Evolutionary conservation across 2,113 vertebrate genomes (phyloP).

Genomic region (Alosa alosa): DNA sequence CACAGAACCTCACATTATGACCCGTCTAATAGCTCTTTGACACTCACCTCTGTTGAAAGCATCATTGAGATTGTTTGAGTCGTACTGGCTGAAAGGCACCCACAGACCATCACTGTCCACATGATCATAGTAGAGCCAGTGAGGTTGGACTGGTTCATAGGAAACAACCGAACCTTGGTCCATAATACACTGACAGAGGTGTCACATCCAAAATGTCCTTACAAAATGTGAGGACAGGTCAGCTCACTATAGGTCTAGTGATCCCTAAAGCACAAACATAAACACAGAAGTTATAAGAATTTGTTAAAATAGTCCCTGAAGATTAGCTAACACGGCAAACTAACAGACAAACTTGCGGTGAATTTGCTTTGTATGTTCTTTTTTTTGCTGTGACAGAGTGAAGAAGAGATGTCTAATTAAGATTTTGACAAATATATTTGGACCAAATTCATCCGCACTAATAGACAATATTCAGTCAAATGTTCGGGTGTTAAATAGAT

Average conservation of each 20-base stretch:
- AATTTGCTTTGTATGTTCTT: too few relatives aligned
- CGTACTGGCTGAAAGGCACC: conserved; percentile 86
- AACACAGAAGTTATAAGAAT: too few relatives aligned
- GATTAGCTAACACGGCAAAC: too few relatives aligned
- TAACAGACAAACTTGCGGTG: too few relatives aligned
- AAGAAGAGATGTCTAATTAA: too few relatives aligned
- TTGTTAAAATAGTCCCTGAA: too few relatives aligned
- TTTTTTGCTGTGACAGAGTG: too few relatives aligned
- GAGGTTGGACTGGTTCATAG: conserved; percentile 81
- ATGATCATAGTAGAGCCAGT: conserved; percentile 87
- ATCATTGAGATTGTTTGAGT: conserved; percentile 82
- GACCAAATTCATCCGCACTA: too few relatives aligned
- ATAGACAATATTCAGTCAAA: too few relatives aligned
- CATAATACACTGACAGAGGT: background rate
- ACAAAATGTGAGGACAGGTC: background rate
- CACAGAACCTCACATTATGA: too few relatives aligned
- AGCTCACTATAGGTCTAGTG: background rate
- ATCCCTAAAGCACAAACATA: background rate
- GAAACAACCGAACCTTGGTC: conserved; percentile 2
- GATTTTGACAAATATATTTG: too few relatives aligned
- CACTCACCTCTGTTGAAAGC: conserved; percentile 64
- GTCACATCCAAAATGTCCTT: background rate
- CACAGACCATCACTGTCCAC: conserved; percentile 74
- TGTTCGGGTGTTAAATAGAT: too few relatives aligned
- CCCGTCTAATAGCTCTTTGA: background rate